Percentiles rank a stretch among this genome's conserved stretches.
These are phyloP conservation scores for Drosophila koepferae DNA, from an alignment of 2,888 invertebrate species.

Conservation along the genomic window DNA sequence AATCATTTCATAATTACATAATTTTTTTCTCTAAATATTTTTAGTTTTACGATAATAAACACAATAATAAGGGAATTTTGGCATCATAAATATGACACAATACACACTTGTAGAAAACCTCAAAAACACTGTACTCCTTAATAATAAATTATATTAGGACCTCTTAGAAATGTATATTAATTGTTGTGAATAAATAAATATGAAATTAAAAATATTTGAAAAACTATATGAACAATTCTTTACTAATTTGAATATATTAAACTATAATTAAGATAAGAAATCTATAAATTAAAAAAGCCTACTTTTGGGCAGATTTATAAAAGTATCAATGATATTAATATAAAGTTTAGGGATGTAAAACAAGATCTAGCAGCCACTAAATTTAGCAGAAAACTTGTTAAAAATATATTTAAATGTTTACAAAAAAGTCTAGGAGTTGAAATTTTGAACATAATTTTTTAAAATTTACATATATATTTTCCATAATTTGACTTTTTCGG, in stretches of 20 bases:
- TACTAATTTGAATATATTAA: background rate
- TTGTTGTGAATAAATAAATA: conserved; percentile 2
- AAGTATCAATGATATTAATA: background rate
- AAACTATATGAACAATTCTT: background rate
- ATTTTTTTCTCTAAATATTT: background rate
- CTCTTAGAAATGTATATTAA: background rate
- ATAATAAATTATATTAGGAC: background rate
- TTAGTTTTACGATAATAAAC: background rate
- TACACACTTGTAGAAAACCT: background rate
- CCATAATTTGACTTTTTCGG: no score
- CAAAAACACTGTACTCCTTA: background rate
- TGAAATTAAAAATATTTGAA: background rate
- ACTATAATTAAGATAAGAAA: background rate
- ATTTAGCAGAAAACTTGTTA: no score
- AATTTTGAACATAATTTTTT: no score
- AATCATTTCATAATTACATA: background rate
- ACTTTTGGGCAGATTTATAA: background rate
- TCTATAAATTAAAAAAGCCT: background rate
- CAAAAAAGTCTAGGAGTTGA: no score
- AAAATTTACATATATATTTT: no score
- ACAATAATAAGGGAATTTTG: background rate
- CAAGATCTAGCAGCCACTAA: no score
- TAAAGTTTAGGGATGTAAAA: background rate
- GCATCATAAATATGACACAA: background rate
- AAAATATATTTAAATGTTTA: no score